Evolutionary conservation across 2,888 invertebrate species (phyloP), one percentile per base, ranked within the genome.

Genomic region (Synanthedon vespiformis): DNA sequence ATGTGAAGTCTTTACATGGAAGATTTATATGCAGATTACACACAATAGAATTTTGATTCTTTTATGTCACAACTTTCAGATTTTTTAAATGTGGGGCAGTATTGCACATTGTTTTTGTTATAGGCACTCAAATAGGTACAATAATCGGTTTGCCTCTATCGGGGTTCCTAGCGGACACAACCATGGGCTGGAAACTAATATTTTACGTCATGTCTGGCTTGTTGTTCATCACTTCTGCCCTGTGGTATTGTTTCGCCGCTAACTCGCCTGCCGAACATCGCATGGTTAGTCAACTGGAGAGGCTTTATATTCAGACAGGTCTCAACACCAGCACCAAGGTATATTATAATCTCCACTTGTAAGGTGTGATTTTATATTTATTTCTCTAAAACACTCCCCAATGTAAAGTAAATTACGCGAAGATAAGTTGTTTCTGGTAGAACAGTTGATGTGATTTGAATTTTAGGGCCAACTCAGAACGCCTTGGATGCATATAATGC

Each of bases 121-220:
- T 88, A 70, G 93, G 93, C 1, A 80, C 89, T 2, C 91, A 91
- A 68, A 77, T 93, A 4, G 94, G 94, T 0, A 92, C 92, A 0
- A 91, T 93, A 1, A 72, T 93, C 14, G 89, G 91, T 0, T 82
- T 93, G 81, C 90, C 92, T 0, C 71, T 91, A 44, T 91, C 92
- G 2, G 94, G 94, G 0, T 51, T 87, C 0, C 74, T 94, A 3
- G 89, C 92, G 0, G 89, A 78, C 2, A 82, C 84, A 0, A 64
- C 58, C 1, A 64, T 87, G 44, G 93, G 93, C 1, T 93, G 93
- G 93, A 91, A 91, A 41, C 87, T 90, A 54, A 90, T 92, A 18
- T 93, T 93, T 69, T 93, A 93, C 64, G 66, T 86, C 0, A 89
- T 91, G 48, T 90, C 91, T 0, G 80, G 72, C 0, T 63, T 89